phyloP scores from a whole-genome alignment of 2,888 invertebrate genomes.

The Bursaphelenchus okinawaensis region DNA sequence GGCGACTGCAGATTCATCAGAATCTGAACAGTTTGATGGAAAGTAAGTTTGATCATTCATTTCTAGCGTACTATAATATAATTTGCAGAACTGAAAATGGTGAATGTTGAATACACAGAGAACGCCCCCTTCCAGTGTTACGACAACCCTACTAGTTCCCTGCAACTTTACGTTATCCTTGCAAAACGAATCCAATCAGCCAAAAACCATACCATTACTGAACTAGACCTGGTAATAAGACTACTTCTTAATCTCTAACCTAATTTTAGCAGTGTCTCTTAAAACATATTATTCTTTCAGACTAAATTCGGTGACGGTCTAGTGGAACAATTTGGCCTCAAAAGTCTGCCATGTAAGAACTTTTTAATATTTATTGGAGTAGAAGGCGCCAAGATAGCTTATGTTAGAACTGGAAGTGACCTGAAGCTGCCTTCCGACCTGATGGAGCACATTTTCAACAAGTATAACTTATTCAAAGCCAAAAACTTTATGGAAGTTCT shows the following conservation, averaged over 20 bases:
- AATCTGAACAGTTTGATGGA: slow-evolving; percentile 43
- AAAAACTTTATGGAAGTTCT: slow-evolving; percentile 54
- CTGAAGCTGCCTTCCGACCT: slow-evolving; percentile 44
- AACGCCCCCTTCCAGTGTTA: slow-evolving; percentile 43
- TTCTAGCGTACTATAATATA: too few relatives aligned
- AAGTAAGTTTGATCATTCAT: slow-evolving; percentile 33
- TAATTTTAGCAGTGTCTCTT: background rate
- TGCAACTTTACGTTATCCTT: slow-evolving; percentile 49
- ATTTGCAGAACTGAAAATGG: slow-evolving; percentile 34
- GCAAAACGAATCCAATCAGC: slow-evolving; percentile 50
- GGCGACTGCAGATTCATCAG: slow-evolving; percentile 47
- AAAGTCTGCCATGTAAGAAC: slow-evolving; percentile 46
- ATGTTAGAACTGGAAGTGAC: slow-evolving; percentile 52
- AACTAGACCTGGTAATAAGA: slow-evolving; percentile 48
- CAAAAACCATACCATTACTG: slow-evolving; percentile 47
- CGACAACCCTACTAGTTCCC: slow-evolving; percentile 35
- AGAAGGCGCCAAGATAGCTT: slow-evolving; percentile 47
- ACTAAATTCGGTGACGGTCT: slow-evolving; percentile 51
- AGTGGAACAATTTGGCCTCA: slow-evolving; percentile 42
- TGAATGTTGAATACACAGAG: slow-evolving; percentile 47
- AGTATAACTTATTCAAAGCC: slow-evolving; percentile 50
- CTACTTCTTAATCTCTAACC: background rate
- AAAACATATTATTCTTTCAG: slow-evolving; percentile 27
- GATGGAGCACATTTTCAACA: slow-evolving; percentile 38
- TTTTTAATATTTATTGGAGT: slow-evolving; percentile 51